phyloP scores from a whole-genome alignment of 2,797 vertebrate genomes.

The Psittacula echo region DNA sequence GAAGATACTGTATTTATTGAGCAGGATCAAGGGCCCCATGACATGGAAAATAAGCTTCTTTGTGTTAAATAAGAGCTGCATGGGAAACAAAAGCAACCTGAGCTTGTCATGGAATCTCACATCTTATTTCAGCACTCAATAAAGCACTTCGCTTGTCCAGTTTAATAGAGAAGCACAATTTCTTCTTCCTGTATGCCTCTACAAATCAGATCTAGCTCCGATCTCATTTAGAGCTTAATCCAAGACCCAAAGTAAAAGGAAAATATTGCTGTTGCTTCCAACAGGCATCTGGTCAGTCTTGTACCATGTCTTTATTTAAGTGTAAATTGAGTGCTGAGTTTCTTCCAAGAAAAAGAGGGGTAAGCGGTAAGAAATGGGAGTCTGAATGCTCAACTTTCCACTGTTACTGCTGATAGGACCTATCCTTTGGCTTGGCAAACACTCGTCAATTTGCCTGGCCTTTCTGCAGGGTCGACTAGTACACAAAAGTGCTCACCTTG shows the following conservation, averaged over 20 bases:
- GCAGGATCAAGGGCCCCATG: background rate
- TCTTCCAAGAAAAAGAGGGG: background rate
- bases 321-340: slow-evolving; percentile 5
- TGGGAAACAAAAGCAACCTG: slow-evolving; percentile 12
- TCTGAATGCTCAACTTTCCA: background rate
- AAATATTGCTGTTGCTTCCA: background rate
- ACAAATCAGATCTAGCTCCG: background rate
- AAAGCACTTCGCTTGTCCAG: background rate
- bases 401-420: background rate
- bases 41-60: slow-evolving; percentile 24
- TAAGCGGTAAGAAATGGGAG: background rate
- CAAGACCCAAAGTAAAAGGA: background rate
- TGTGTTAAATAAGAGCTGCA: background rate
- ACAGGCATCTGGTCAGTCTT: background rate
- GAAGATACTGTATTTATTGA: slow-evolving; percentile 23
- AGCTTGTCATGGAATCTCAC: background rate
- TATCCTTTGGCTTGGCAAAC: background rate
- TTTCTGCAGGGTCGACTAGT: background rate
- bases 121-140: background rate
- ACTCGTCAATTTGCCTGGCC: background rate
- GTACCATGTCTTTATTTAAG: background rate
- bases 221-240: slow-evolving; percentile 19
- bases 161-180: background rate
- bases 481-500: background rate
- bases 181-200: background rate